These are phyloP conservation scores for Anomalospiza imberbis DNA, from an alignment of 2,797 vertebrate species.

Conservation along the genomic window DNA sequence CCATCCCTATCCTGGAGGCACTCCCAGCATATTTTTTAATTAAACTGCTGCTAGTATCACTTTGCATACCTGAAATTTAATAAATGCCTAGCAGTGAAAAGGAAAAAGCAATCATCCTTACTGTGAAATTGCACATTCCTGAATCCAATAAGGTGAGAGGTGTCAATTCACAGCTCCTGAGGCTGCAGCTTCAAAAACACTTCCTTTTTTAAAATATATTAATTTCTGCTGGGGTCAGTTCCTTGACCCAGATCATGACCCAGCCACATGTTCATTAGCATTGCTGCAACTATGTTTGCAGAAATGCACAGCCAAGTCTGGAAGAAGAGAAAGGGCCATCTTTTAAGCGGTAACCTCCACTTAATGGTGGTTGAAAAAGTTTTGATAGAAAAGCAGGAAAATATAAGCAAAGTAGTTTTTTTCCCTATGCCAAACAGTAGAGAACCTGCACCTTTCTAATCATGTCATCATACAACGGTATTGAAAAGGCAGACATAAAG, in stretches of 20 bases:
- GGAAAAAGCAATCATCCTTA: neutral
- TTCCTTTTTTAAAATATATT: neutral
- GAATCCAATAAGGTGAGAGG: neutral
- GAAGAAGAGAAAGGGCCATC: neutral
- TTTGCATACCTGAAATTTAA: constrained; percentile 36
- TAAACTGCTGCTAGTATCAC: neutral
- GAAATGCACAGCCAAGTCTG: neutral
- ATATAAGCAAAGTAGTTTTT: neutral
- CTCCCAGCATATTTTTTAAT: neutral
- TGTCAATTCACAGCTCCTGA: neutral
- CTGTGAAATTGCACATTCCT: constrained; percentile 18
- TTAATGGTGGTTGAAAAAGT: neutral
- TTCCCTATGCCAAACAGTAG: neutral
- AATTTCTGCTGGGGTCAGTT: neutral
- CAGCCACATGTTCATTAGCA: neutral
- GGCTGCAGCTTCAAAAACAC: neutral
- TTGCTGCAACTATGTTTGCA: neutral
- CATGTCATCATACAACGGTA: neutral
- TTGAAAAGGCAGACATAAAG: neutral
- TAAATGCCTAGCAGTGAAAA: neutral
- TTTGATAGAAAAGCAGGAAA: neutral
- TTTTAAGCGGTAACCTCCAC: neutral
- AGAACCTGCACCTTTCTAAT: neutral
- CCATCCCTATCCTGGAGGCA: neutral
- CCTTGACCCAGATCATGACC: neutral